Evolutionary conservation across 2,113 vertebrate species (phyloP).

Genomic region (Cervus canadensis): DNA sequence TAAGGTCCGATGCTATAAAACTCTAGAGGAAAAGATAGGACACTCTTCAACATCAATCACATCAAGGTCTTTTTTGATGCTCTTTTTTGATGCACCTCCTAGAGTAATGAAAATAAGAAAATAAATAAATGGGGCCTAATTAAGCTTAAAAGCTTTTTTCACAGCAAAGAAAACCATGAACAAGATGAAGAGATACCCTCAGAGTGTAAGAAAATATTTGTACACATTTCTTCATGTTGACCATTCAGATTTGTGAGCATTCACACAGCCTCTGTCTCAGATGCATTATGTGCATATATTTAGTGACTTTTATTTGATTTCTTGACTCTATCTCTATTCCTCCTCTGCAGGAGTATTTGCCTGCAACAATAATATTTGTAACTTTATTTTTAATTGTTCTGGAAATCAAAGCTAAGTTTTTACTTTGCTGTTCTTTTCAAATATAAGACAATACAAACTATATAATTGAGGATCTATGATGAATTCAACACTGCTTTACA

Average conservation of each 20-base stretch:
- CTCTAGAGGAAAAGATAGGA: background rate
- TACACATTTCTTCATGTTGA: background rate
- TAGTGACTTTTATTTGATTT: background rate
- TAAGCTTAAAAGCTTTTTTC: background rate
- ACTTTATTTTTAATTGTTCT: background rate
- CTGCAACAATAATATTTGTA: background rate
- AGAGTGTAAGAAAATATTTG: background rate
- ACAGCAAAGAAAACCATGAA: background rate
- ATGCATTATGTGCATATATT: background rate
- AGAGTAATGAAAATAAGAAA: background rate
- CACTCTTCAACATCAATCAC: background rate
- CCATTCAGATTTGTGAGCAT: background rate
- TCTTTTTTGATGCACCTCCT: background rate
- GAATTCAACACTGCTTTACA: background rate
- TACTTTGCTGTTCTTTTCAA: background rate
- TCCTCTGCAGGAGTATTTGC: background rate
- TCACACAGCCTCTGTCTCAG: background rate
- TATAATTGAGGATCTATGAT: background rate
- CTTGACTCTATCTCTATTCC: background rate
- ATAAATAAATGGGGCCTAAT: background rate
- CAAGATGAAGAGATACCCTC: background rate
- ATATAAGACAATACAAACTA: background rate
- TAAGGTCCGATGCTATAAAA: background rate
- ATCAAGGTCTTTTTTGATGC: background rate
- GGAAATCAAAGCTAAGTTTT: background rate